These are phyloP conservation scores for Agriotes lineatus DNA, from an alignment of 2,888 invertebrate genomes.

Conservation along the genomic window DNA sequence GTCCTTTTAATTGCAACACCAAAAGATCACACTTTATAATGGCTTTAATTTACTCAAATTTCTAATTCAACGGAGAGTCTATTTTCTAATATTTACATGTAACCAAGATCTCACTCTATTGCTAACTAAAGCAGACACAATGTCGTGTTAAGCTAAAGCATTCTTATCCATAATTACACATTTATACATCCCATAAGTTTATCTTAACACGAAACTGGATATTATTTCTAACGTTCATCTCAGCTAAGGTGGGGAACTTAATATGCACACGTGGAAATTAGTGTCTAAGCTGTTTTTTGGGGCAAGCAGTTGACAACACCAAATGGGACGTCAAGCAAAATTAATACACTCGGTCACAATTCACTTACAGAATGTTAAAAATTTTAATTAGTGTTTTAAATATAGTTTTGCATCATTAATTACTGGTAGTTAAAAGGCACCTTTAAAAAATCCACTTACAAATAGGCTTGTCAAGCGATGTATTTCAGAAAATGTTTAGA, in stretches of 20 bases:
- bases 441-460: conserved; percentile 45
- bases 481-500: conserved; percentile 43
- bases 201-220: neutral
- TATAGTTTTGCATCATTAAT: conserved; percentile 51
- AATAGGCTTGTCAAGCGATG: conserved; percentile 47
- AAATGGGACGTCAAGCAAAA: conserved; percentile 34
- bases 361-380: conserved; percentile 39
- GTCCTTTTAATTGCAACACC: neutral
- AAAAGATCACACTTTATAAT: neutral
- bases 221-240: neutral
- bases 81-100: too few species aligned
- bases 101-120: too few species aligned
- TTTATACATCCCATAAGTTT: neutral
- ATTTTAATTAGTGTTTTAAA: conserved; percentile 51
- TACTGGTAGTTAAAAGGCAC: conserved; percentile 45
- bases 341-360: conserved; percentile 32
- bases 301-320: conserved; percentile 22
- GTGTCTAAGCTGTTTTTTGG: neutral
- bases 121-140: too few species aligned
- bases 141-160: too few species aligned
- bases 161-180: too few species aligned
- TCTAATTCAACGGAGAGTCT: too few species aligned
- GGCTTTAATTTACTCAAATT: too few species aligned
- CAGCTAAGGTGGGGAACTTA: neutral
- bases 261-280: neutral